Conservation (phyloP, 2,888 invertebrate genomes). For the Drosophila prostipennis region DNA sequence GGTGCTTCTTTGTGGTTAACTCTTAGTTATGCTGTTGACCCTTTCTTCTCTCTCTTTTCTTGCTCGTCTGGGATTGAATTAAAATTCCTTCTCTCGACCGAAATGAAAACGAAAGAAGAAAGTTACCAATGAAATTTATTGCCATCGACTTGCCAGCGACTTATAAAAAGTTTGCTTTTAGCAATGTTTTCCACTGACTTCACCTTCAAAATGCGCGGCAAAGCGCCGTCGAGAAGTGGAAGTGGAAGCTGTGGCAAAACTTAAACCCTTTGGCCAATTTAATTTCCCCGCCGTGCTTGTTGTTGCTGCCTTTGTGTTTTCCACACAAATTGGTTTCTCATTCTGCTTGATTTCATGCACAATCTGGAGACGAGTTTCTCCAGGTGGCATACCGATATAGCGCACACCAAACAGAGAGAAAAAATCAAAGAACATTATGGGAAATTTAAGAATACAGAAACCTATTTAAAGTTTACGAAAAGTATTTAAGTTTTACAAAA, state of each 20-base stretch:
- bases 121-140: conserved; percentile 66
- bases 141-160: conserved; percentile 54
- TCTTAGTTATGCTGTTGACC: conserved; percentile 51
- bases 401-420: background rate
- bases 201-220: conserved; percentile 22
- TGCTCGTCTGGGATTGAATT: conserved; percentile 34
- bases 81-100: conserved; percentile 25
- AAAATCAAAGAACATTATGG: background rate
- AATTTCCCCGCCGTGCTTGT: conserved; percentile 43
- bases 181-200: conserved; percentile 41
- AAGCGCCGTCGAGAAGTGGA: background rate
- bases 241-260: conserved; percentile 27
- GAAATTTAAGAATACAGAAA: background rate
- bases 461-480: background rate
- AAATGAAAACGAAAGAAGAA: conserved; percentile 34
- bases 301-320: conserved; percentile 54
- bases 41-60: background rate
- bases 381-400: conserved; percentile 50
- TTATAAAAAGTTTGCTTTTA: conserved; percentile 61
- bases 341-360: conserved; percentile 77
- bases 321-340: conserved; percentile 73
- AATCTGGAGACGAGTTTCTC: conserved; percentile 59
- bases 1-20: conserved; percentile 46
- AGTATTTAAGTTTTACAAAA: too few relatives aligned
- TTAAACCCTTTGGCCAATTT: conserved; percentile 67